Percentiles rank a stretch among this genome's conserved stretches.
phyloP scores from a whole-genome alignment of 2,113 vertebrate genomes.

The Mugil cephalus region DNA sequence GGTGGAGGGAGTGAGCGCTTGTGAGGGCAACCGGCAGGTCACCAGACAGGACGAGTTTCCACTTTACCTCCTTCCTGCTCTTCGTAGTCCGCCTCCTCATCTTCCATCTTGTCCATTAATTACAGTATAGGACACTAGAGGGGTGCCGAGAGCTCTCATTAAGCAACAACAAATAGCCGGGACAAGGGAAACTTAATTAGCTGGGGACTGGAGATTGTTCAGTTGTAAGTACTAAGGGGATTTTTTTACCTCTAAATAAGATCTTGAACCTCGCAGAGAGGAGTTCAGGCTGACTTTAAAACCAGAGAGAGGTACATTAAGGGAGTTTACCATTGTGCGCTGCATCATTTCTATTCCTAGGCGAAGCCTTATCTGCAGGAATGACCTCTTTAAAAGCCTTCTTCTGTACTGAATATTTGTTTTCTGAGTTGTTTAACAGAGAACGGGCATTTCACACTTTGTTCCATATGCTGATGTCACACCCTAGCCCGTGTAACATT shows the following conservation, averaged over 20 bases:
- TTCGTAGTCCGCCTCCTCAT: constrained; percentile 56
- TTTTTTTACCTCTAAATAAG: constrained; percentile 44
- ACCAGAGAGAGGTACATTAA: constrained; percentile 2
- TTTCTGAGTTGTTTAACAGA: constrained; percentile 9
- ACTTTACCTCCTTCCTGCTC: constrained; percentile 55
- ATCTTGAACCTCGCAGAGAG: constrained; percentile 24
- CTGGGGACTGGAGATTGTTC: constrained; percentile 53
- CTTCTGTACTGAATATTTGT: constrained; percentile 10
- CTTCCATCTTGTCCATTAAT: constrained; percentile 57
- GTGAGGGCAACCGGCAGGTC: constrained; percentile 59
- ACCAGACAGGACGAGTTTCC: constrained; percentile 51
- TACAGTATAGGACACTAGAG: constrained; percentile 52
- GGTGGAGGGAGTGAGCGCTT: neutral
- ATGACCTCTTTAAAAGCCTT: constrained; percentile 11
- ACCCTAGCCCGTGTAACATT: constrained; percentile 16
- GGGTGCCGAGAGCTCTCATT: constrained; percentile 56
- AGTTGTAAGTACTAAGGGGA: constrained; percentile 21
- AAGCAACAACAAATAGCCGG: constrained; percentile 65
- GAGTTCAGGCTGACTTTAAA: constrained; percentile 32
- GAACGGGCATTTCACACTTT: neutral
- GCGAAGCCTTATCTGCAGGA: neutral
- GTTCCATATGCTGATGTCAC: constrained; percentile 6
- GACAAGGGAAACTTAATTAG: constrained; percentile 70
- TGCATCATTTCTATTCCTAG: constrained; percentile 31
- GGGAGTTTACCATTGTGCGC: constrained; percentile 8